phyloP scores from a whole-genome alignment of 30 jellyfish, hydroid and myxozoan genomes.

The Chironex yamaguchii region DNA sequence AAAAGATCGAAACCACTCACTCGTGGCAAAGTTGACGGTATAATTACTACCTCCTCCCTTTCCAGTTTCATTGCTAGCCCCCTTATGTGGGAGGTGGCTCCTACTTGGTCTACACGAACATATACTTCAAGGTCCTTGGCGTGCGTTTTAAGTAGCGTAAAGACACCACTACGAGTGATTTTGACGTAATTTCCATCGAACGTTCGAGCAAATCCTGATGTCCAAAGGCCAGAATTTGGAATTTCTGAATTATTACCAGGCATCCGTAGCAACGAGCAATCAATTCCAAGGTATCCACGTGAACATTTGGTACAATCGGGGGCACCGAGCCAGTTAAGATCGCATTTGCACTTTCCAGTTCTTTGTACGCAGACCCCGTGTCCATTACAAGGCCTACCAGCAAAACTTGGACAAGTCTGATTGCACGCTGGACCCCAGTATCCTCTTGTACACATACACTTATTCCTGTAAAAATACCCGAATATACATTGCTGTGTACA shows the following conservation, averaged over 20 bases:
- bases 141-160: conserved; percentile 14
- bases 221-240: no score
- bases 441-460: conserved; percentile 49
- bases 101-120: no score
- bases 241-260: not conserved
- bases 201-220: conserved; percentile 53
- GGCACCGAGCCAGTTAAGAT: conserved; percentile 69
- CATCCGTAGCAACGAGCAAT: conserved; percentile 34
- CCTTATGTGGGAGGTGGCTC: no score
- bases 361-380: conserved; percentile 28
- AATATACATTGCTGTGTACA: conserved; percentile 32
- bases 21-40: not conserved
- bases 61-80: no score
- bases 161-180: conserved; percentile 56
- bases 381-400: conserved; percentile 26
- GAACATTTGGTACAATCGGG: conserved; percentile 24
- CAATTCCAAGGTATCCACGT: conserved; percentile 37
- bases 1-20: conserved; percentile 34
- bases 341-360: conserved; percentile 46
- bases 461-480: conserved; percentile 8
- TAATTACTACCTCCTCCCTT: no score
- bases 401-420: conserved; percentile 42
- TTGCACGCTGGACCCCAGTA: conserved; percentile 65
- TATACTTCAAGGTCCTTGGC: conserved; percentile 17
- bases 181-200: conserved; percentile 64